Evolutionary conservation across 1,140 invertebrate genomes (phyloP), one percentile per base, ranked within the genome.

Genomic region (Heliconius himera): DNA sequence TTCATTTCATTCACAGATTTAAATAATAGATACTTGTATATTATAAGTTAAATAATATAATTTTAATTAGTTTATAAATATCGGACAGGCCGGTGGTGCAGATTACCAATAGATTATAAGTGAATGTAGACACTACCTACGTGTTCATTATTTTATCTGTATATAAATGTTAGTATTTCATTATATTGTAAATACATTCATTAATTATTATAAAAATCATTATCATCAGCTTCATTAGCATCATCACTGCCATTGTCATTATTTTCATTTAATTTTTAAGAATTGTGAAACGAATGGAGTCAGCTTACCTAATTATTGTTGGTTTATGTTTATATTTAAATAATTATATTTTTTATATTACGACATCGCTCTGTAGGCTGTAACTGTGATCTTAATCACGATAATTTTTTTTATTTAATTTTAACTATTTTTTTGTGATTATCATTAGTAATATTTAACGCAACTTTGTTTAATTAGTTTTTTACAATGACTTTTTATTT

Each of bases 81-180:
- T 84, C 56, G 78, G 83, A 84, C 87, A 94, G 93, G 93, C 93
- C 93, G 93, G 93, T 94, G 93, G 93, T 94, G 93, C 93, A 94
- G 93, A 94, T 94, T 94, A 94, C 93, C 93, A 94, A 87, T 93
- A 93, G 87, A 85, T 81, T 73, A 80, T 90, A 92, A 89, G 87
- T 84, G 49, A 82, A 70, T 85, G 71, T 84, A 82, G 80, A 87
- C 77, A 86, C 90, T 93, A 89, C 89, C 88, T 92, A 87, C 91
- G 91, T 93, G 90, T 93, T 94, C 89, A 93, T 86, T 88, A 22
- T 71, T 78, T 60, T 85, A 85, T 80, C 79, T 90, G 85, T 90
- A 89, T 75, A 89, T 90, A 89, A 78, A 78, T 75, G 29, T 73
- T 84, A 81, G 38, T 54, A 79, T 70, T 74, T 54, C 49, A 38